Evolutionary conservation across 2,797 vertebrate genomes (phyloP).

Genomic region (Crax fasciolata): DNA sequence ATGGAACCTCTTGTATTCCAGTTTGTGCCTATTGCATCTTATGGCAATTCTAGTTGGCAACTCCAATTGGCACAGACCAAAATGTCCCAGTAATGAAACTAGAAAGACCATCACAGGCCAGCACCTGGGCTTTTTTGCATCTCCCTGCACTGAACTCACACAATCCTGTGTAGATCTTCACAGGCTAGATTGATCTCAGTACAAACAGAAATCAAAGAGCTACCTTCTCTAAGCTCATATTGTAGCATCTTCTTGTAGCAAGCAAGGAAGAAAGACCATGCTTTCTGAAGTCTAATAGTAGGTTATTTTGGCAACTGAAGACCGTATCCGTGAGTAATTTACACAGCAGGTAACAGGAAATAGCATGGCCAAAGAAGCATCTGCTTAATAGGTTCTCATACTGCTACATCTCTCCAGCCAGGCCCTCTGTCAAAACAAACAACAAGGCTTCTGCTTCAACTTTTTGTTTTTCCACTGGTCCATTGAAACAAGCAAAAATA

Average conservation of each 20-base stretch:
- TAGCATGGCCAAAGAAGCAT: background rate
- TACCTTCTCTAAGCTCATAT: background rate
- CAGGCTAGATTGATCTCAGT: background rate
- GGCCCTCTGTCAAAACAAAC: background rate
- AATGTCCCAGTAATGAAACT: background rate
- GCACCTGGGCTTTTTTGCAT: fast-evolving
- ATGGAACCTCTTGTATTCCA: background rate
- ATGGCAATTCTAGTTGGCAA: too few relatives aligned
- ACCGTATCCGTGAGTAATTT: background rate
- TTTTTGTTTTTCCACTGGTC: background rate
- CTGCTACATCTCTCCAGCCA: background rate
- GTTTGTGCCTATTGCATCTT: background rate
- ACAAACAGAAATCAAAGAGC: background rate
- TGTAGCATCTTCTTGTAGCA: background rate
- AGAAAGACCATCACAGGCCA: background rate
- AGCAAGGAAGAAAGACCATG: background rate
- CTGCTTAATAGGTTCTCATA: background rate
- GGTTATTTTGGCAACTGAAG: background rate
- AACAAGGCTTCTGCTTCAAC: background rate
- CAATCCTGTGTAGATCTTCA: background rate
- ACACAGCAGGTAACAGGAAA: background rate
- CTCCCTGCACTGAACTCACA: background rate
- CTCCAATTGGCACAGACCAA: background rate
- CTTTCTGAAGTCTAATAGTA: background rate
- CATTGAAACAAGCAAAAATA: background rate